Evolutionary conservation across 2,113 vertebrate species (phyloP).

Genomic region (Stegastes partitus): DNA sequence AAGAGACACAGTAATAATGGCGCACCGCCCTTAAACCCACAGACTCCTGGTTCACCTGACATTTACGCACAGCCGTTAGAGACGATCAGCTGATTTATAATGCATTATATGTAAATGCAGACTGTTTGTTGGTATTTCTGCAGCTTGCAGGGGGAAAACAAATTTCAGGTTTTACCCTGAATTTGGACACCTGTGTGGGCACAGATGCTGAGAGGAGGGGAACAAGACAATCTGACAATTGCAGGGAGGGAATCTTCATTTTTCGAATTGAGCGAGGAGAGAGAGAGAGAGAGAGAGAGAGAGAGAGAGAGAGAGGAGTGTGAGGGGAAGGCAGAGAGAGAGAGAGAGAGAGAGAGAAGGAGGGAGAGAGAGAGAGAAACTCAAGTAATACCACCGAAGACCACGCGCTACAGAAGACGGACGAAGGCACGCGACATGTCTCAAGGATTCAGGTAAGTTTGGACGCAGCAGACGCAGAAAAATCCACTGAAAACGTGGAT

Average conservation of each 20-base stretch:
- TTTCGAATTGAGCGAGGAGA: constrained; percentile 49
- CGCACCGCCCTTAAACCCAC: not conserved
- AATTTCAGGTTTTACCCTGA: not conserved
- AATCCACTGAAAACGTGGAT: not conserved
- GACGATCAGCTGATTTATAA: not conserved
- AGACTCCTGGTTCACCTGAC: not conserved
- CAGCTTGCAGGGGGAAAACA: not conserved
- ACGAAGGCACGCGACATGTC: constrained; percentile 77
- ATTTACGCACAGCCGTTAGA: not conserved
- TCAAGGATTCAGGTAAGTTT: constrained; percentile 87
- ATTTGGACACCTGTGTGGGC: not conserved
- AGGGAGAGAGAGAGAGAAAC: constrained; percentile 44
- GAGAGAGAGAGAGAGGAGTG: constrained; percentile 59
- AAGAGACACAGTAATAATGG: not conserved
- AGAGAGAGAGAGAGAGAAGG: constrained; percentile 38
- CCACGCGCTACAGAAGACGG: constrained; percentile 81
- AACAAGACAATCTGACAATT: not conserved
- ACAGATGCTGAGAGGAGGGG: not conserved
- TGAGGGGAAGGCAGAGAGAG: constrained; percentile 74
- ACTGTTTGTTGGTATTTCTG: too few relatives aligned
- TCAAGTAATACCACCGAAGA: constrained; percentile 79
- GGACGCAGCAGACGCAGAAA: not conserved
- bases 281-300: constrained; percentile 48
- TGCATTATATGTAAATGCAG: not conserved
- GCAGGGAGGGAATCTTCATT: constrained; percentile 9